Evolutionary conservation across 2,113 vertebrate genomes (phyloP).

Genomic region (Electrona antarctica): DNA sequence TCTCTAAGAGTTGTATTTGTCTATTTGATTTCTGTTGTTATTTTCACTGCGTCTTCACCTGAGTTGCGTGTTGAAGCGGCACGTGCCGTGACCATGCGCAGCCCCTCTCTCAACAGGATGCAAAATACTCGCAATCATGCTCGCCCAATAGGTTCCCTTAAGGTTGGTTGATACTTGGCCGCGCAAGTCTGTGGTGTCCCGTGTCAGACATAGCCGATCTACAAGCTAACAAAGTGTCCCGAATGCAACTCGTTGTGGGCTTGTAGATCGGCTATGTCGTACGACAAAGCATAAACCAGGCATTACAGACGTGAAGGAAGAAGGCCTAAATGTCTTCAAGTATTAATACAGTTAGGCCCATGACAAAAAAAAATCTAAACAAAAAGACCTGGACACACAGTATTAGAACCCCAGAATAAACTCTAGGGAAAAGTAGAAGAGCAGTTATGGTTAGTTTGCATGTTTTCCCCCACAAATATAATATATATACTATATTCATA

Average conservation of each 20-base stretch:
- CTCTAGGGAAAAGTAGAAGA: slow-evolving; percentile 68
- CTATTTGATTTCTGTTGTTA: slow-evolving; percentile 9
- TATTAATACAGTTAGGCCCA: slow-evolving; percentile 73
- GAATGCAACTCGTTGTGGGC: too few relatives aligned
- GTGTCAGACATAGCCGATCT: too few relatives aligned
- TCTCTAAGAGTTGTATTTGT: slow-evolving; percentile 16
- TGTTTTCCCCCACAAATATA: slow-evolving; percentile 75
- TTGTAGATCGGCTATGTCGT: too few relatives aligned
- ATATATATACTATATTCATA: slow-evolving; percentile 77
- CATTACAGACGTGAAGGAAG: slow-evolving; percentile 63
- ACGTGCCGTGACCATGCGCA: slow-evolving; percentile 49
- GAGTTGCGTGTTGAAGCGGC: slow-evolving; percentile 67
- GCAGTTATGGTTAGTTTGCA: slow-evolving; percentile 81
- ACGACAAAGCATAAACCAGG: too few relatives aligned
- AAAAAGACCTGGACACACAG: slow-evolving; percentile 72
- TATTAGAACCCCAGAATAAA: slow-evolving; percentile 72
- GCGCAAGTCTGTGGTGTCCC: too few relatives aligned
- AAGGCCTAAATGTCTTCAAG: slow-evolving; percentile 75
- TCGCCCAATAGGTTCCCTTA: slow-evolving; percentile 48
- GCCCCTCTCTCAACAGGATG: slow-evolving; percentile 41
- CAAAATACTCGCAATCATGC: slow-evolving; percentile 54
- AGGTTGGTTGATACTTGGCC: too few relatives aligned
- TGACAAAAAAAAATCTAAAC: background rate
- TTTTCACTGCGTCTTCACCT: slow-evolving; percentile 59
- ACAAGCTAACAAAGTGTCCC: too few relatives aligned